Evolutionary conservation across 2,888 invertebrate genomes (phyloP).

Genomic region (Eupithecia subfuscata): DNA sequence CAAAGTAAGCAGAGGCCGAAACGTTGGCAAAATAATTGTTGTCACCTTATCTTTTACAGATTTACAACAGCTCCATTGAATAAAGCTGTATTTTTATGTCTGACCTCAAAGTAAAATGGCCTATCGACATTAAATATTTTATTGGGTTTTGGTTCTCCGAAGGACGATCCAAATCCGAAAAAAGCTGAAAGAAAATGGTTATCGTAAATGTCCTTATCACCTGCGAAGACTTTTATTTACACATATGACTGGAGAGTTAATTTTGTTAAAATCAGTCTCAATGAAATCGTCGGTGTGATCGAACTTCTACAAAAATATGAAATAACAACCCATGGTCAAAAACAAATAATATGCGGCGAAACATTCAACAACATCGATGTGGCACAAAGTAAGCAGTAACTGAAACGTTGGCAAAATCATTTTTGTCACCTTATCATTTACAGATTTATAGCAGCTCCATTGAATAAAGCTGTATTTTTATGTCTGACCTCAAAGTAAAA

Average conservation of each 20-base stretch:
- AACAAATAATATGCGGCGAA: too few species aligned
- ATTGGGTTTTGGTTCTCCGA: neutral
- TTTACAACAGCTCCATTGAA: neutral
- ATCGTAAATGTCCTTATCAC: neutral
- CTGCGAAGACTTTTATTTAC: neutral
- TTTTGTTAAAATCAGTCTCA: neutral
- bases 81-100: neutral
- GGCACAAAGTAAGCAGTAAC: neutral
- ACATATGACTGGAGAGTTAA: neutral
- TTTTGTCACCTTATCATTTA: neutral
- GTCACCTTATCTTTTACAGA: neutral
- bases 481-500: constrained; percentile 5
- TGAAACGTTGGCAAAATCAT: neutral
- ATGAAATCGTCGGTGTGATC: too few species aligned
- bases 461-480: neutral
- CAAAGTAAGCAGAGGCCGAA: neutral
- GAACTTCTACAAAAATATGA: too few species aligned
- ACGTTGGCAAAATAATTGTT: neutral
- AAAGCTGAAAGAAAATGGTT: neutral
- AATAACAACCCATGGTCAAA: too few species aligned
- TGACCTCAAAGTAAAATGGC: constrained; percentile 5
- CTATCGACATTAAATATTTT: neutral
- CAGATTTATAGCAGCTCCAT: neutral
- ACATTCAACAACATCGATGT: neutral
- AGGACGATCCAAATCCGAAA: too few species aligned